Evolutionary conservation across 2,888 invertebrate genomes (phyloP), one percentile per base, ranked within the genome.

Genomic region (Petrophora chlorosata): DNA sequence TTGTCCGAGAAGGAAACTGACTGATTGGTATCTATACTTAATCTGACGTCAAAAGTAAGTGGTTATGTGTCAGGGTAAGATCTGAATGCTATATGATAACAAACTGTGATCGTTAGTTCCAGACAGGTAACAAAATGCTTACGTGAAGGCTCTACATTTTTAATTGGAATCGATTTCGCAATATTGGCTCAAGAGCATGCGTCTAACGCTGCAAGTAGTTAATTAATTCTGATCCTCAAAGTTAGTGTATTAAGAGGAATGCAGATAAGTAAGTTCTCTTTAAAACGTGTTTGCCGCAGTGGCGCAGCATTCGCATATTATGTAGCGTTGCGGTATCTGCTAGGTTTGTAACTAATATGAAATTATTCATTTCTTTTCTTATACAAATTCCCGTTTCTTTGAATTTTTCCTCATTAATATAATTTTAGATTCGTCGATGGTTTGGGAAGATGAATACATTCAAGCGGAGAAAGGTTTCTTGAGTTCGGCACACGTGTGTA

Each of bases 1-100:
- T 64, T 64, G 57, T 65, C 30, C 34, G 46, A 48, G 45, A 51
- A 49, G 40, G 49, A 44, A 39, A 53, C 58, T 47, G 53, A 51
- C 50, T 52, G 38, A 45, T 35, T 22, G 17, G 38, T 19, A 10
- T 43, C 33, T 40, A 5, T 8, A 13, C 16, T 30, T 15, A 14
- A 10, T 40, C 19, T 50, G 49, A 50, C 49, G 39, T 40, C 22
- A 46, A 39, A 51, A 56, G 53, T 52, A 41, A 49, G 48, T 32
- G 41, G 32, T 30, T 7, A 46, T 9, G 46, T 60, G 57, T 62
- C 63, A 60, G 43, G 63, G 66, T 55, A 52, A 46, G 14, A 3
- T 32, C 22, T 43, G 28, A 48, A 42, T 40, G 51, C 32, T 48
- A 51, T 46, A 48, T 28, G 43, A 49, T 43, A 43, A 39, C 28